Conservation (phyloP, 2,113 vertebrate genomes). For the Naja naja region DNA sequence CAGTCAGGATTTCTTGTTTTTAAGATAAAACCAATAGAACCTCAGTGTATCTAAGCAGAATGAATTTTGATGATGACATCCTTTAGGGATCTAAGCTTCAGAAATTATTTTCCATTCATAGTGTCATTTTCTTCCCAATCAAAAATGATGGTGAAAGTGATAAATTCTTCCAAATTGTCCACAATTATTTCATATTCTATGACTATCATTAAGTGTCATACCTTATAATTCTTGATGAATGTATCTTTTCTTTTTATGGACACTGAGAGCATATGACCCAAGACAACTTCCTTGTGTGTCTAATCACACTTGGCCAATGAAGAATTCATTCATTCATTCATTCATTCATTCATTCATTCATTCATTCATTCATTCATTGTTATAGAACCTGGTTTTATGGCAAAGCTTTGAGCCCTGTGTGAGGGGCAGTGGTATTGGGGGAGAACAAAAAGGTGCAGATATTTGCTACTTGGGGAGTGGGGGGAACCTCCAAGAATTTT, state of each 20-base stretch:
- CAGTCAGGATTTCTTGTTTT: not conserved
- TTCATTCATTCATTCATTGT: no score
- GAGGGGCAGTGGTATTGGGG: not conserved
- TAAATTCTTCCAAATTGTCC: not conserved
- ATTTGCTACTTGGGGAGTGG: not conserved
- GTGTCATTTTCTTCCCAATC: not conserved
- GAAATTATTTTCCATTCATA: not conserved
- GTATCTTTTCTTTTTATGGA: no score
- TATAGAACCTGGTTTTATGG: not conserved
- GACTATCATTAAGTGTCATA: no score
- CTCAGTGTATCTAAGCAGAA: not conserved
- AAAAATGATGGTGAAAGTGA: not conserved
- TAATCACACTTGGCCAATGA: no score
- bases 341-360: no score
- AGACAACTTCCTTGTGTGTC: no score
- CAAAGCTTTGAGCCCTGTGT: not conserved
- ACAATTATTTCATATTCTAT: not conserved
- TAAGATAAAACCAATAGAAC: not conserved
- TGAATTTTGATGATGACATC: not conserved
- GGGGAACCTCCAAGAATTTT: not conserved
- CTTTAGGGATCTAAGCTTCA: not conserved
- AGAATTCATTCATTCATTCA: no score
- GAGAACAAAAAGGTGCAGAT: not conserved
- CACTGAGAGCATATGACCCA: no score
- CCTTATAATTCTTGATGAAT: no score